phyloP scores from a whole-genome alignment of 2,888 invertebrate genomes.

The Tiliacea citrago region DNA sequence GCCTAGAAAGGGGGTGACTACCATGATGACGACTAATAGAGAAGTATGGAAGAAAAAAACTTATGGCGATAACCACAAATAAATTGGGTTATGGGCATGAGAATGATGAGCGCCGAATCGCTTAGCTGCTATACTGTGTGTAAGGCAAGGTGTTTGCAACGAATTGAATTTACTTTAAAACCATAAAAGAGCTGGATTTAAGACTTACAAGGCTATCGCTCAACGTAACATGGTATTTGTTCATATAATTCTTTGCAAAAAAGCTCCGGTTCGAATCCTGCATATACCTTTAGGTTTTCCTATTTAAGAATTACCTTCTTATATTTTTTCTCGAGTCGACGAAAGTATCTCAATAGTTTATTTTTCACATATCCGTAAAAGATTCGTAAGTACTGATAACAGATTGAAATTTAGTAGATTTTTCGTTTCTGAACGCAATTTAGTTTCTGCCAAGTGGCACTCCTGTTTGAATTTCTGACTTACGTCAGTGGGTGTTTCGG shows the following conservation, averaged over 20 bases:
- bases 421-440: conserved; percentile 79
- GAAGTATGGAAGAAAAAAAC: neutral
- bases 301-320: neutral
- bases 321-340: neutral
- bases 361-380: neutral
- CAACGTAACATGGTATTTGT: too few relatives aligned
- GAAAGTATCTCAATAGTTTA: neutral
- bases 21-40: neutral
- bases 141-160: neutral
- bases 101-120: neutral
- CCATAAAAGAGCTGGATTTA: neutral
- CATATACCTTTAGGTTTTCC: neutral
- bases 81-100: neutral
- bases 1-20: too few relatives aligned
- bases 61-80: neutral
- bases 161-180: neutral
- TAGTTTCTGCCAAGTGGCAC: conserved; percentile 89
- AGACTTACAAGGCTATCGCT: neutral
- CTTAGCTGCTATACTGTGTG: neutral
- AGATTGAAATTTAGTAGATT: conserved; percentile 54
- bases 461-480: conserved; percentile 87
- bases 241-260: too few relatives aligned
- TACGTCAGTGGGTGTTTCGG: conserved; percentile 90
- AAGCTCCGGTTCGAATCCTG: neutral
- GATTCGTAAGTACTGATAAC: fast-evolving